Evolutionary conservation across 2,797 vertebrate species (phyloP), one percentile per base, ranked within the genome.

Genomic region (Sebastolobus alascanus): DNA sequence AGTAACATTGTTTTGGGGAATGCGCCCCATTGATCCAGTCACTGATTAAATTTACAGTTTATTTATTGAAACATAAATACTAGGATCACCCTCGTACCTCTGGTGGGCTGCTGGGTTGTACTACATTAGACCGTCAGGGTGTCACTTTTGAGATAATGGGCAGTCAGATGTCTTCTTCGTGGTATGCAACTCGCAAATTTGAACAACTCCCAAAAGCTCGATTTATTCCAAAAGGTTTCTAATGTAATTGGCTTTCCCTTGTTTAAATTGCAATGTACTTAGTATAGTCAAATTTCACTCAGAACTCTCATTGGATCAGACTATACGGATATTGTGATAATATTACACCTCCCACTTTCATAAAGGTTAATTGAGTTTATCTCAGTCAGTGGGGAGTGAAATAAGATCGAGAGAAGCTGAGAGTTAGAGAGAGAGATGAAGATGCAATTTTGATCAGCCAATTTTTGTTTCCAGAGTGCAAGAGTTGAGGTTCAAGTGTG

Each of bases 331-430:
- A 46, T 61, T 76, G 61, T 58, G 27, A 76, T 90, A 82, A 85
- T 82, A 84, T 82, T 77, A 67, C 29, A 46, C 79, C 75, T 78
- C 67, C 37, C 22, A 68, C 71, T 83, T 84, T 79, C 71, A 82
- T 85, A 50, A 75, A 90, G 84, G 84, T 91, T 89, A 87, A 91
- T 87, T 87, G 79, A 84, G 69, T 82, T 70, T 79, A 74, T 59
- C 29, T 75, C 29, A 74, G 67, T 84, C 79, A 80, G 70, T 63
- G 43, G 73, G 46, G 60, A 78, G 37, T 68, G 37, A 70, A 85
- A 72, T 75, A 55, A 82, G 61, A 84, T 54, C 2, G 64, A 76
- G 71, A 37, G 71, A 65, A 40, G 63, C 56, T 20, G 10, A 72
- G 65, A 46, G 61, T 31, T 50, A 64, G 66, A 84, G 8, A 29